Conservation (phyloP, 2,113 vertebrate species). For the Antigone vipio region DNA sequence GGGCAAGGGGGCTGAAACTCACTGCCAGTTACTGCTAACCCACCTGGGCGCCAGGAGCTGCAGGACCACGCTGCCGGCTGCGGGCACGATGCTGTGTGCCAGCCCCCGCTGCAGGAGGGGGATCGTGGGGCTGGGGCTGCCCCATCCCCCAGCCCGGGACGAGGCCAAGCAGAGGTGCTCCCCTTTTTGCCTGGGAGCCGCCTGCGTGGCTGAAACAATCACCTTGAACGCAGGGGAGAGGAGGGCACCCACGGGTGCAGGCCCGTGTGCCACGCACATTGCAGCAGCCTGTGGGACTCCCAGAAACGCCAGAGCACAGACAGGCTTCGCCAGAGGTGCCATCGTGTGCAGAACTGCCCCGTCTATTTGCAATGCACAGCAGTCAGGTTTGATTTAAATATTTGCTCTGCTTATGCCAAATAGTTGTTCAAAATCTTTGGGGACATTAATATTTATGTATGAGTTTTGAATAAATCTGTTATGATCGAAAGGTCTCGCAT, state of each 20-base stretch:
- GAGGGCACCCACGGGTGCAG: neutral
- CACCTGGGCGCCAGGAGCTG: neutral
- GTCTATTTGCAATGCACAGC: neutral
- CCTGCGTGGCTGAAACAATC: neutral
- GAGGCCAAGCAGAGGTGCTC: fast-evolving
- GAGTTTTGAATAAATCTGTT: constrained; percentile 50
- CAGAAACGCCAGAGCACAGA: neutral
- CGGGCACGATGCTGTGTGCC: fast-evolving
- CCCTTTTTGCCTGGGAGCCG: neutral
- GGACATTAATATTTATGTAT: constrained; percentile 55
- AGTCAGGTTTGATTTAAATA: constrained; percentile 48
- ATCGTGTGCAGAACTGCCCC: neutral
- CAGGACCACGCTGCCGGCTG: neutral
- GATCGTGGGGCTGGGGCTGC: fast-evolving
- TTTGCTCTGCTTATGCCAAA: constrained; percentile 49
- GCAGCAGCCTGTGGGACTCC: neutral
- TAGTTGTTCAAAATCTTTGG: constrained; percentile 40
- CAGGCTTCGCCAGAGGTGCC: neutral
- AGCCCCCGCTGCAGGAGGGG: neutral
- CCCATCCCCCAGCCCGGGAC: fast-evolving
- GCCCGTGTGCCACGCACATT: fast-evolving
- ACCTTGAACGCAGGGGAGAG: neutral
- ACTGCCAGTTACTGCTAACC: neutral
- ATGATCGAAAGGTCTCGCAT: constrained; percentile 52
- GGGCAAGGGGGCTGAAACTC: neutral